These are phyloP conservation scores for Diabrotica undecimpunctata DNA, from an alignment of 1,140 invertebrate species.

Conservation along the genomic window DNA sequence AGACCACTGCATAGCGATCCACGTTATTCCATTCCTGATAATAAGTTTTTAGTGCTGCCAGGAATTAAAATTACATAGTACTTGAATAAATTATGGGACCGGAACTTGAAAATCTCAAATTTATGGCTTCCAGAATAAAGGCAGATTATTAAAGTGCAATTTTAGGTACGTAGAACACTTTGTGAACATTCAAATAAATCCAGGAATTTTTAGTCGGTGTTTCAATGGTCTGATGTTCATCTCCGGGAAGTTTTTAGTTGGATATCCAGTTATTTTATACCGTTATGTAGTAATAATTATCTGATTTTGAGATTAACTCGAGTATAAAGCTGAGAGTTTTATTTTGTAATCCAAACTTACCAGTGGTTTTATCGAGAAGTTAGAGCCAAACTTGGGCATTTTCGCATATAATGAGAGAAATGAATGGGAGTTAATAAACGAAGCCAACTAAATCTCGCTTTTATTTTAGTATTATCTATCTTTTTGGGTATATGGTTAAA, in stretches of 20 bases:
- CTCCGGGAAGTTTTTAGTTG: background rate
- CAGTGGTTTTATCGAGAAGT: too few species aligned
- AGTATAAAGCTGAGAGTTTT: background rate
- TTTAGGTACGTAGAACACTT: slow-evolving; percentile 9
- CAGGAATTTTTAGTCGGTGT: slow-evolving; percentile 2
- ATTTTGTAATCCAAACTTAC: too few species aligned
- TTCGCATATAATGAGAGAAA: too few species aligned
- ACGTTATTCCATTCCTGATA: slow-evolving; percentile 8
- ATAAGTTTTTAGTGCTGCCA: slow-evolving; percentile 12
- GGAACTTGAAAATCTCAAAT: slow-evolving; percentile 7
- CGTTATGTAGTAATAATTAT: background rate
- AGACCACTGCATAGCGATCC: slow-evolving; percentile 3
- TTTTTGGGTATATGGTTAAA: too few species aligned
- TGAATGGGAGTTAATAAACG: too few species aligned
- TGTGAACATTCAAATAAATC: slow-evolving; percentile 13
- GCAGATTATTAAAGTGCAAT: slow-evolving; percentile 12
- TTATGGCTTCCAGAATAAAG: slow-evolving; percentile 15
- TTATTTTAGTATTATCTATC: too few species aligned
- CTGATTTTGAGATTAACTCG: slow-evolving; percentile 1
- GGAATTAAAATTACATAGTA: slow-evolving; percentile 18
- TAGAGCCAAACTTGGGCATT: too few species aligned
- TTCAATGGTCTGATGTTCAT: slow-evolving; percentile 1
- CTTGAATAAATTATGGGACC: slow-evolving; percentile 12
- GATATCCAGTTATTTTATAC: background rate
- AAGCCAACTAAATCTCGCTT: too few species aligned